A percentile compares a stretch with the other conserved stretches of the same genome.
phyloP scores from a whole-genome alignment of 2,888 invertebrate genomes.

The Drosophila parthenogenetica region DNA sequence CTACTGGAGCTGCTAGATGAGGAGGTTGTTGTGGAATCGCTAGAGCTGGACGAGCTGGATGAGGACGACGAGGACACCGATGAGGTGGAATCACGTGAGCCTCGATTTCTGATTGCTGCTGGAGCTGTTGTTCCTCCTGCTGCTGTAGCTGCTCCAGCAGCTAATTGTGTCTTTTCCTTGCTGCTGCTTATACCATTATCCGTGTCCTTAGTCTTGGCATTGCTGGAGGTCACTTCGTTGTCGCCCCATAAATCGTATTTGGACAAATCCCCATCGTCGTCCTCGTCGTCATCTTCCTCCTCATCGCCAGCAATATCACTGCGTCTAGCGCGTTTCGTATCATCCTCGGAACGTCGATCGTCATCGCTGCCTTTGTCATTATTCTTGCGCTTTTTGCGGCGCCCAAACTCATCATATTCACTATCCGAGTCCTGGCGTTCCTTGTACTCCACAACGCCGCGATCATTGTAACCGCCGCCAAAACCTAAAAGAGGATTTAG shows the following conservation, averaged over 20 bases:
- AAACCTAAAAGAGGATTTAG: conserved; percentile 86
- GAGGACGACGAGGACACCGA: conserved; percentile 78
- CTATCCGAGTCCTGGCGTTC: conserved; percentile 95
- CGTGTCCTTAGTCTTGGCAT: conserved; percentile 49
- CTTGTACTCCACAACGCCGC: conserved; percentile 98
- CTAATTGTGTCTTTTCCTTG: conserved; percentile 24
- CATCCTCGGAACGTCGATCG: conserved; percentile 72
- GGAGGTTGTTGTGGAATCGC: conserved; percentile 57
- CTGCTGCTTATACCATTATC: conserved; percentile 47
- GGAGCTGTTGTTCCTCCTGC: conserved; percentile 18
- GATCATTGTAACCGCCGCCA: conserved; percentile 97
- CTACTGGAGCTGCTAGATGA: conserved; percentile 68
- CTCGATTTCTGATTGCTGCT: conserved; percentile 51
- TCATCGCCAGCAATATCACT: conserved; percentile 75
- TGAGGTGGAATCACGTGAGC: conserved; percentile 71
- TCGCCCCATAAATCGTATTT: conserved; percentile 92
- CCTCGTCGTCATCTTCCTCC: conserved; percentile 86
- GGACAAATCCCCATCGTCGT: conserved; percentile 89
- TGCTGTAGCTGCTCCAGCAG: background rate
- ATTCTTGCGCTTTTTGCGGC: conserved; percentile 87
- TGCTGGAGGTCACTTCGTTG: conserved; percentile 85
- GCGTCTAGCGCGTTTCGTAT: conserved; percentile 49
- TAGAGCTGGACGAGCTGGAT: conserved; percentile 69
- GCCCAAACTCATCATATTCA: conserved; percentile 97
- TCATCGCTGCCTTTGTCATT: conserved; percentile 69